These are phyloP conservation scores for Cheumatopsyche charites DNA, from an alignment of 1,140 invertebrate genomes.

Conservation along the genomic window DNA sequence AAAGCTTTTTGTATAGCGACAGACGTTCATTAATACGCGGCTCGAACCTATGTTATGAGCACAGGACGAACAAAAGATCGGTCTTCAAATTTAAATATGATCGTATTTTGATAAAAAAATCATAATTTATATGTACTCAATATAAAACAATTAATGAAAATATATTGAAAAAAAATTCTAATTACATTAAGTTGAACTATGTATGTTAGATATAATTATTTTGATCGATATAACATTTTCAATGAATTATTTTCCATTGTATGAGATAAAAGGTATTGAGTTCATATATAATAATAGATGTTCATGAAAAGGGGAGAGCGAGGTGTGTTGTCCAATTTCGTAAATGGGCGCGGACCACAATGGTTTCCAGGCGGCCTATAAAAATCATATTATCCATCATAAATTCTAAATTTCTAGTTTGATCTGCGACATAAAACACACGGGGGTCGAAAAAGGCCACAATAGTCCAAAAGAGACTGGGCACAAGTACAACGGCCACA, in stretches of 20 bases:
- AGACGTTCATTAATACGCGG: neutral
- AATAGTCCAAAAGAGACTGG: constrained; percentile 1
- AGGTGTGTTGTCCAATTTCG: constrained; percentile 41
- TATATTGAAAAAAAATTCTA: no score
- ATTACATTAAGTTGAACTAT: no score
- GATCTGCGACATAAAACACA: constrained; percentile 38
- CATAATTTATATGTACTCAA: no score
- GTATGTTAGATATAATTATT: no score
- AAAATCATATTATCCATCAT: constrained; percentile 45
- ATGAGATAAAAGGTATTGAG: no score
- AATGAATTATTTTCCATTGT: no score
- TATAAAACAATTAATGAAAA: no score
- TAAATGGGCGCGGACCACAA: constrained; percentile 39
- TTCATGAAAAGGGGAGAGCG: constrained; percentile 26
- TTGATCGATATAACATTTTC: no score
- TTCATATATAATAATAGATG: no score
- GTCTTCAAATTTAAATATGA: neutral
- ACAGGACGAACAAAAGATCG: neutral
- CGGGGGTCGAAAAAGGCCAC: constrained; percentile 6
- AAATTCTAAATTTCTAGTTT: constrained; percentile 47
- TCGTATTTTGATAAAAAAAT: no score
- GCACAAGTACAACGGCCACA: neutral
- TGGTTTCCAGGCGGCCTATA: constrained; percentile 35
- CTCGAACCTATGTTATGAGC: neutral
- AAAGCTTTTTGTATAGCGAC: neutral